phyloP scores from a whole-genome alignment of 2,113 vertebrate genomes.

The Phoxinus phoxinus region DNA sequence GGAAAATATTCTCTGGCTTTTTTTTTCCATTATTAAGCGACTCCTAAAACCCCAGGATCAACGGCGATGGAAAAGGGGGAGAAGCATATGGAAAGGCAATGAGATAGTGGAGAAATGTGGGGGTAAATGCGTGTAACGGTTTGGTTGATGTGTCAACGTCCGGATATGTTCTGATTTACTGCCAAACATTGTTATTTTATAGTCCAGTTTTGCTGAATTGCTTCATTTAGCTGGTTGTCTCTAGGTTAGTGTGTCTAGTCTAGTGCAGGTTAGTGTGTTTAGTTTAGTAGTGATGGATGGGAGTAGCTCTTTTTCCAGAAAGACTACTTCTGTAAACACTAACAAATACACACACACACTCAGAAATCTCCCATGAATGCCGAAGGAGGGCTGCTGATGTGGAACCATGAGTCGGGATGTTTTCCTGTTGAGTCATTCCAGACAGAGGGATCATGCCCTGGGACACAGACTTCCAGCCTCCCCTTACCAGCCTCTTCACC shows the following conservation, averaged over 20 bases:
- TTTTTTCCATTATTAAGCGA: slow-evolving; percentile 43
- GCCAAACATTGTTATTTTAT: slow-evolving; percentile 19
- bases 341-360: slow-evolving; percentile 34
- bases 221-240: not conserved
- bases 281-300: slow-evolving; percentile 45
- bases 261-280: slow-evolving; percentile 44
- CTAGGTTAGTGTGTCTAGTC: slow-evolving; percentile 43
- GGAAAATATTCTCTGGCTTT: slow-evolving; percentile 45
- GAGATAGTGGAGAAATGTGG: not conserved
- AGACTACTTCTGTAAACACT: slow-evolving; percentile 34
- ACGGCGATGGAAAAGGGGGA: slow-evolving; percentile 27
- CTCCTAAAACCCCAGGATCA: slow-evolving; percentile 40
- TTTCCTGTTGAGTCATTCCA: slow-evolving; percentile 62
- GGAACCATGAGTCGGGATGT: slow-evolving; percentile 42
- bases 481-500: slow-evolving; percentile 58
- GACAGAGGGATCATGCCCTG: slow-evolving; percentile 44
- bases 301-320: slow-evolving; percentile 42
- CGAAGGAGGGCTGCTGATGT: slow-evolving; percentile 1
- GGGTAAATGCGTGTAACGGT: not conserved
- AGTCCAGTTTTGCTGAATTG: not conserved
- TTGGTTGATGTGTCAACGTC: not conserved
- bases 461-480: slow-evolving; percentile 54
- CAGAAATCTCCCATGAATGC: slow-evolving; percentile 34
- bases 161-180: slow-evolving; percentile 10
- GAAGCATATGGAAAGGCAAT: slow-evolving; percentile 36